Evolutionary conservation across 2,888 invertebrate genomes (phyloP), one percentile per base, ranked within the genome.

Genomic region (Gymnoscelis rufifasciata): DNA sequence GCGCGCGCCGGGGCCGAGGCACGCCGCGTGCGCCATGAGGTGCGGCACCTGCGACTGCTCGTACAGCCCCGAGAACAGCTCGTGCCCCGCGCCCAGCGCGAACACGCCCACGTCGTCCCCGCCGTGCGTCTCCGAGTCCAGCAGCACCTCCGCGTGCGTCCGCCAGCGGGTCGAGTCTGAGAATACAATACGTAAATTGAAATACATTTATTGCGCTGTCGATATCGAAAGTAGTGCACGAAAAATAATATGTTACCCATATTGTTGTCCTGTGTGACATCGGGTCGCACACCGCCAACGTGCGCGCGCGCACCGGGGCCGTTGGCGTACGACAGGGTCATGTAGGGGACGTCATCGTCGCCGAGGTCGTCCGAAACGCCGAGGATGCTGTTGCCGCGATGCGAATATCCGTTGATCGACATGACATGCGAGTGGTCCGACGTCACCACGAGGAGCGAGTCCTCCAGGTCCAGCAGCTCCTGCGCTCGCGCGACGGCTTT

Each of bases 21-120:
- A 94, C 15, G 92, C 88, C 0, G 93, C 93, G 71, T 91, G 94
- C 19, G 89, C 91, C 84, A 93, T 91, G 41, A 92, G 91, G 75
- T 94, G 92, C 11, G 95, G 93, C 53, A 96, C 91, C 66, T 91
- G 92, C 69, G 91, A 92, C 83, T 96, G 94, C 69, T 96, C 94
- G 71, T 92, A 92, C 30, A 91, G 90, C 1, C 95, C 94, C 8
- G 92, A 88, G 75, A 95, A 93, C 44, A 95, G 82, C 71, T 92
- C 92, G 30, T 94, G 89, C 86, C 92, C 92, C 3, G 93, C 94
- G 38, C 92, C 95, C 33, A 76, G 74, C 57, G 92, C 91, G 77
- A 91, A 94, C 35, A 95, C 91, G 0, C 90, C 90, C 15, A 95
- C 94, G 83, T 95, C 95, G 58, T 95, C 95, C 0, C 93, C 93